phyloP scores from a whole-genome alignment of 2,797 vertebrate species.

The Chelmon rostratus region DNA sequence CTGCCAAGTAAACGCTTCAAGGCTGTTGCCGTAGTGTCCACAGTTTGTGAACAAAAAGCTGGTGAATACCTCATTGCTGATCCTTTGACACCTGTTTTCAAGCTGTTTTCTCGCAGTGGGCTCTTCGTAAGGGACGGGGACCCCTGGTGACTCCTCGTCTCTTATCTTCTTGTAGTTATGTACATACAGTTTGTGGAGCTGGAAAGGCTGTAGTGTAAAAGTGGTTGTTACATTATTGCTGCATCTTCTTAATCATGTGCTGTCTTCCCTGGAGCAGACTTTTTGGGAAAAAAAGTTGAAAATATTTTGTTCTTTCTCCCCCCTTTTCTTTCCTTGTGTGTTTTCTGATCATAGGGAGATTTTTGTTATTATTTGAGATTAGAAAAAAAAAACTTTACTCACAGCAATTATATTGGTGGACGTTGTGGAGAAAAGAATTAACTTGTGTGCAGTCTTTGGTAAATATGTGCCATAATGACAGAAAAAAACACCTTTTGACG shows the following conservation, averaged over 20 bases:
- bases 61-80: constrained; percentile 74
- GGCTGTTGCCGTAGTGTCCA: constrained; percentile 34
- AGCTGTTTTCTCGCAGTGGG: constrained; percentile 32
- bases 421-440: constrained; percentile 41
- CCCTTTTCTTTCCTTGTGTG: constrained; percentile 2
- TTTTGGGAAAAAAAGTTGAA: background rate
- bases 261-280: constrained; percentile 56
- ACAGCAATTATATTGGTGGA: constrained; percentile 33
- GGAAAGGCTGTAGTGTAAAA: constrained; percentile 53
- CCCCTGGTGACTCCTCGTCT: constrained; percentile 23
- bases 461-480: constrained; percentile 21
- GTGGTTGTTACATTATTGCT: constrained; percentile 59
- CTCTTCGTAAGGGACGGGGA: constrained; percentile 40
- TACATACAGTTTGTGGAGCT: constrained; percentile 57
- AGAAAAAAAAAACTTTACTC: constrained; percentile 24
- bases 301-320: background rate
- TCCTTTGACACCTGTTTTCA: constrained; percentile 40
- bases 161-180: constrained; percentile 46
- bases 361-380: constrained; percentile 20
- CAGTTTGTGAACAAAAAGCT: constrained; percentile 65
- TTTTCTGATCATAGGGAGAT: constrained; percentile 21
- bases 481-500: constrained; percentile 11
- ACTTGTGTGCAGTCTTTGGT: constrained; percentile 32
- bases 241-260: constrained; percentile 53
- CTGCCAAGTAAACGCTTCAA: constrained; percentile 47